Percentiles rank a stretch among this genome's conserved stretches.
These are phyloP conservation scores for Anarsia innoxiella DNA, from an alignment of 2,888 invertebrate species.

Conservation along the genomic window DNA sequence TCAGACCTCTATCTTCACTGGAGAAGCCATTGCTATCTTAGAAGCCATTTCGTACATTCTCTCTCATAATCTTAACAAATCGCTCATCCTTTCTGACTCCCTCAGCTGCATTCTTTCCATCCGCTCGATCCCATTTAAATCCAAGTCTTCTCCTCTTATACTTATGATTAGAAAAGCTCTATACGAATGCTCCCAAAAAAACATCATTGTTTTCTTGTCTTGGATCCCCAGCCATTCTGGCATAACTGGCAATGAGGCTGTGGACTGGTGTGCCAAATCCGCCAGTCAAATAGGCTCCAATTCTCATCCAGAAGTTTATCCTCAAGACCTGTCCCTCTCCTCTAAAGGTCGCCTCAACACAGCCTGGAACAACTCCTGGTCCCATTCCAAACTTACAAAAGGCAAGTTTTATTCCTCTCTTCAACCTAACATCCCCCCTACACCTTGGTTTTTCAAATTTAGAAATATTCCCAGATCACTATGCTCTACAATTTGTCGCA, in stretches of 20 bases:
- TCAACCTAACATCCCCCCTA: constrained; percentile 1
- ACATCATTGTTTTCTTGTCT: neutral
- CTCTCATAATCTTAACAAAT: constrained; percentile 1
- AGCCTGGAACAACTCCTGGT: neutral
- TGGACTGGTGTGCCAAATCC: neutral
- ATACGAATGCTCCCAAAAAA: neutral
- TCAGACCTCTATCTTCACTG: constrained; percentile 3
- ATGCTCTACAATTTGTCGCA: neutral
- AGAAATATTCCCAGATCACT: neutral
- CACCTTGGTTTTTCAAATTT: neutral
- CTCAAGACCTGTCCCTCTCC: neutral
- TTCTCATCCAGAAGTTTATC: neutral
- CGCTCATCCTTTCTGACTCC: constrained; percentile 4
- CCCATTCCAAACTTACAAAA: neutral
- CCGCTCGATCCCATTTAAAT: neutral
- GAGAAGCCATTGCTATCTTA: constrained; percentile 1
- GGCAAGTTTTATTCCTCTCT: neutral
- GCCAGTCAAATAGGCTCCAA: neutral
- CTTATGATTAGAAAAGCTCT: constrained; percentile 1
- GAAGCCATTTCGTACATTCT: constrained; percentile 2
- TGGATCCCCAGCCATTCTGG: constrained; percentile 1
- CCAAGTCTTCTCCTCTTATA: neutral
- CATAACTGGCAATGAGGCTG: neutral
- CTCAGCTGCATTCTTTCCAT: constrained; percentile 2
- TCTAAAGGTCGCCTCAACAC: neutral